Conservation (phyloP, 2,113 vertebrate genomes). For the Aegithalos caudatus region DNA sequence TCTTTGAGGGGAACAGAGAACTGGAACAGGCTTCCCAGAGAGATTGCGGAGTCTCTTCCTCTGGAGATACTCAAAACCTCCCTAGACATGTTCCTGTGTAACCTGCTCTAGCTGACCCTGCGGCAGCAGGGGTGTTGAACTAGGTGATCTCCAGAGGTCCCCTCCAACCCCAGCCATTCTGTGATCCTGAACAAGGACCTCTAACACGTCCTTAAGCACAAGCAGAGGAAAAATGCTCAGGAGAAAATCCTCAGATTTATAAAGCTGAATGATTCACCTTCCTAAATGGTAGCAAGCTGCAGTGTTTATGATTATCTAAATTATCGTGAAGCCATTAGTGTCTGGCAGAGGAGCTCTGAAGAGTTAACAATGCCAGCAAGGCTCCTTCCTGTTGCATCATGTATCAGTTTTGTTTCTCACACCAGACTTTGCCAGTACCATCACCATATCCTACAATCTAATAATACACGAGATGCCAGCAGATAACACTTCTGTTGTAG, state of each 20-base stretch:
- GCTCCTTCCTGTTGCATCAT: neutral
- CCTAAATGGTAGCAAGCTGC: neutral
- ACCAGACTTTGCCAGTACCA: neutral
- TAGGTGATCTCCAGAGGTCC: neutral
- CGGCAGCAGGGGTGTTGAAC: neutral
- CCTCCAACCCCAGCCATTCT: neutral
- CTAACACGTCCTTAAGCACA: neutral
- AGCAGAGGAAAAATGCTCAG: neutral
- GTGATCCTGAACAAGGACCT: neutral
- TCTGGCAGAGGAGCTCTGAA: neutral
- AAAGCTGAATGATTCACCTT: neutral
- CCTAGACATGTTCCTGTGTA: neutral
- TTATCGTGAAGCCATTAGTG: neutral
- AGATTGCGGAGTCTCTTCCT: neutral
- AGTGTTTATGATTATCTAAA: neutral
- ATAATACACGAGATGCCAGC: neutral
- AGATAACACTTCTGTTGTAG: neutral
- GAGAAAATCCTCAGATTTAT: neutral
- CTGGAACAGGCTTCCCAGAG: neutral
- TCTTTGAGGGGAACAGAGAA: neutral
- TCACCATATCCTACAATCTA: neutral
- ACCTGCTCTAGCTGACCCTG: neutral
- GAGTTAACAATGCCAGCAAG: neutral
- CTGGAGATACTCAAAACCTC: neutral
- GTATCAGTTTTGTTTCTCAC: neutral